Base-by-base conservation (phyloP, 2,888 invertebrate species). In the Chrysolina americana region DNA sequence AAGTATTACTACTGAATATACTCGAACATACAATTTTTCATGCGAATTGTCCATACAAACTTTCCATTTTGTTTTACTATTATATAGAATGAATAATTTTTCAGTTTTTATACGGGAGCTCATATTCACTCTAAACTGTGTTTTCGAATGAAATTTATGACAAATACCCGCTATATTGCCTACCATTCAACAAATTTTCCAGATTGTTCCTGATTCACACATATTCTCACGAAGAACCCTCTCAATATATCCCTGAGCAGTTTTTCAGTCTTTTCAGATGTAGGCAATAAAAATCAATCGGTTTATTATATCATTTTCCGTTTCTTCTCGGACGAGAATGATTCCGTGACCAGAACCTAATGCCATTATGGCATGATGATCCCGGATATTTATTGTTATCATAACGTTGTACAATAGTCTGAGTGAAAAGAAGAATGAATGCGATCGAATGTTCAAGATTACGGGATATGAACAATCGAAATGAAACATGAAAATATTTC, bases 331-430 rank as follows among this genome's bases (percentile, higher is more conserved):
- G 23, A 17, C 17, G 48, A 19, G 47, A 50, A 66, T 50, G 70
- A 74, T 70, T 66, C 70, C 74, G 74, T 74, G 74, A 74, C 74
- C 70, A 70, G 23, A 21, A 53, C 74, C 68, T 74, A 70, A 74
- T 70, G 70, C 70, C 74, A 74, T 74, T 74, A 74, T 74, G 47
- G 74, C 74, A 74, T 74, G 74, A 74, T 62, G 65, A 41, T 74
- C 66, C 70, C 47, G 63, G 74, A 70, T 68, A 74, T 74, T 74
- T 75, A 73, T 75, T 70, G 65, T 63, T 69, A 70, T 50, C 66
- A 66, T 50, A 36, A 50, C 17, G 21, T 65, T 47, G n/a, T 50
- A 66, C 50, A 66, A 48, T 50, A 50, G 48, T 28, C 36, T 21
- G 23, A 17, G 50, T 13, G 36, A 9, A 66, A 48, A 50, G 28